Conservation (phyloP, 2,797 vertebrate genomes). For the Euthynnus affinis region DNA sequence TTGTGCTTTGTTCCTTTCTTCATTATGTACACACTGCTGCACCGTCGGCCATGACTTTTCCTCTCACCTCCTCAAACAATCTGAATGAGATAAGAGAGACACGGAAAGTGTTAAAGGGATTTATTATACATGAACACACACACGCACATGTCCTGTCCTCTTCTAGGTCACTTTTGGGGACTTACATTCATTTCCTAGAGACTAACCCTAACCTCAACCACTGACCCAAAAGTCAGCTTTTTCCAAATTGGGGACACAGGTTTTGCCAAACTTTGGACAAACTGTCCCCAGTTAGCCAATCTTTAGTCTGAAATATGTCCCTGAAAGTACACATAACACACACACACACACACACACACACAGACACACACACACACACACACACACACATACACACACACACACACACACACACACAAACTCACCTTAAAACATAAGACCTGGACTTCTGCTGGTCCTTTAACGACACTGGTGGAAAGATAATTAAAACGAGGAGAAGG, state of each 20-base stretch:
- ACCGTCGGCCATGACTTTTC: slow-evolving; percentile 36
- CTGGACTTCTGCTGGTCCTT: slow-evolving; percentile 65
- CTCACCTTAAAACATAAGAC: slow-evolving; percentile 64
- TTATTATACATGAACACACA: neutral
- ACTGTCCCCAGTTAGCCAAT: too few relatives aligned
- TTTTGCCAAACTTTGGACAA: too few relatives aligned
- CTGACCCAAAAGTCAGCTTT: too few relatives aligned
- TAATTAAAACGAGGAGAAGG: slow-evolving; percentile 22
- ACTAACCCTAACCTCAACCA: too few relatives aligned
- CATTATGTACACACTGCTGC: slow-evolving; percentile 59
- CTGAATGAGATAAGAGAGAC: slow-evolving; percentile 52
- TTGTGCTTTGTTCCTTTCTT: slow-evolving; percentile 39
- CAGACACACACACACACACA: neutral
- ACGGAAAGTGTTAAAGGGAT: slow-evolving; percentile 27
- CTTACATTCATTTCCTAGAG: too few relatives aligned
- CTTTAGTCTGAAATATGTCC: too few relatives aligned
- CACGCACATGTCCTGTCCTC: neutral
- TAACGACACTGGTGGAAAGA: slow-evolving; percentile 57
- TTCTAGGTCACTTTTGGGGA: too few relatives aligned
- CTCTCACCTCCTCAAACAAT: slow-evolving; percentile 53
- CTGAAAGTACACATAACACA: neutral
- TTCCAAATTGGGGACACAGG: too few relatives aligned
- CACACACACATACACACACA: neutral
- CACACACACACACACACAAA: neutral
- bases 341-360: slow-evolving; percentile 6